Conservation (phyloP, 2,888 invertebrate genomes). For the Drosophila nr. fundita region DNA sequence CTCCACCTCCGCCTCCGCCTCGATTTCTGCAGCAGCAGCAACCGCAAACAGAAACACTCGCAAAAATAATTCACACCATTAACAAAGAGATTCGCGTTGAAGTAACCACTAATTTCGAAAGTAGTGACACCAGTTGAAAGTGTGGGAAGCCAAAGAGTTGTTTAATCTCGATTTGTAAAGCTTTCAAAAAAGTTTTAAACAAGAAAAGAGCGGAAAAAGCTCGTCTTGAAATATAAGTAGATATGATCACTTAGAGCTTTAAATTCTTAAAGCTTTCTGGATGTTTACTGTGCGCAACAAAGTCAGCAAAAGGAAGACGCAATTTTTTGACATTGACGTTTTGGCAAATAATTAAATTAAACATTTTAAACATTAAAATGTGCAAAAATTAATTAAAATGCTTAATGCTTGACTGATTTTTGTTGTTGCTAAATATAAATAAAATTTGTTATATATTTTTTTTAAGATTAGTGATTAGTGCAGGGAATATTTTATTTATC, state of each 20-base stretch:
- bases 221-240: not conserved
- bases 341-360: not conserved
- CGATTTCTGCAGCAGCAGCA: conserved; percentile 18
- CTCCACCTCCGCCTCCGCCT: not conserved
- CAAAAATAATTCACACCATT: conserved; percentile 28
- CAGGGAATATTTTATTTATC: not conserved
- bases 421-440: not conserved
- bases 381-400: not conserved
- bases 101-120: conserved; percentile 16
- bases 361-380: not conserved
- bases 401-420: not conserved
- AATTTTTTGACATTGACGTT: not conserved
- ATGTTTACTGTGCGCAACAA: not conserved
- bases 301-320: not conserved
- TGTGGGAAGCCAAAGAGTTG: not conserved
- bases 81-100: conserved; percentile 10
- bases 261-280: not conserved
- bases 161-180: not conserved
- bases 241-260: not conserved
- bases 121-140: conserved; percentile 21
- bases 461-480: not conserved
- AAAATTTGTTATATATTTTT: not conserved
- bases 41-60: conserved; percentile 51
- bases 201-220: not conserved
- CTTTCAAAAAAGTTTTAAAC: not conserved